Evolutionary conservation across 2,113 vertebrate species (phyloP).

Genomic region (Geothlypis trichas): DNA sequence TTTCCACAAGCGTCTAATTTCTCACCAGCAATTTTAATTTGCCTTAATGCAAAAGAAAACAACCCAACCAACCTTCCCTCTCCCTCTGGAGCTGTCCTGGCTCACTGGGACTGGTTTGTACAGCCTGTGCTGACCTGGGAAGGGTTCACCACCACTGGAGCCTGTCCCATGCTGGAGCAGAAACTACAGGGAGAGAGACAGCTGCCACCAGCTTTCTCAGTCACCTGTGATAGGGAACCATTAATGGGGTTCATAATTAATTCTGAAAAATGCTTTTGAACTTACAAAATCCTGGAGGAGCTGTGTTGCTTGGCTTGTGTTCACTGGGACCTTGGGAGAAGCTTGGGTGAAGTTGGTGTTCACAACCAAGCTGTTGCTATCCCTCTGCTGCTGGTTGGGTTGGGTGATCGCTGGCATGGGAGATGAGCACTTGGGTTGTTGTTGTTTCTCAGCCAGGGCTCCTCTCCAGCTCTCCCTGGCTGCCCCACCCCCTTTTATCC

Average conservation of each 20-base stretch:
- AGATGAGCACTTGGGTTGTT: rapidly evolving
- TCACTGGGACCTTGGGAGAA: not conserved
- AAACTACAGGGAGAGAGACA: not conserved
- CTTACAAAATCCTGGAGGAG: not conserved
- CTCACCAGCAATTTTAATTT: not conserved
- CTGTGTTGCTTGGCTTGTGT: not conserved
- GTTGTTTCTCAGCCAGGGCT: no score
- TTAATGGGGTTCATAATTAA: not conserved
- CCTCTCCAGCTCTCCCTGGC: no score
- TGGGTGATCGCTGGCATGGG: not conserved
- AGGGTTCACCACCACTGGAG: not conserved
- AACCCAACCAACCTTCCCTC: not conserved
- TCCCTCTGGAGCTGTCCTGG: not conserved
- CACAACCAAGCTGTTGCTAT: not conserved
- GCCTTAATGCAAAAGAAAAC: not conserved
- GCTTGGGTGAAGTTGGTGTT: not conserved
- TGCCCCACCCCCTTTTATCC: no score
- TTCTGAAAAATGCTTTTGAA: not conserved
- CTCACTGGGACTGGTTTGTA: not conserved
- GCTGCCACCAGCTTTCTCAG: not conserved
- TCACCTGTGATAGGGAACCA: not conserved
- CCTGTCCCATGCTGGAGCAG: rapidly evolving
- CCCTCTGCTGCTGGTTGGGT: rapidly evolving
- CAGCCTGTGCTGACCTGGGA: not conserved
- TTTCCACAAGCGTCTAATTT: not conserved